phyloP scores from a whole-genome alignment of 2,888 invertebrate genomes.

The Catocala fraxini region DNA sequence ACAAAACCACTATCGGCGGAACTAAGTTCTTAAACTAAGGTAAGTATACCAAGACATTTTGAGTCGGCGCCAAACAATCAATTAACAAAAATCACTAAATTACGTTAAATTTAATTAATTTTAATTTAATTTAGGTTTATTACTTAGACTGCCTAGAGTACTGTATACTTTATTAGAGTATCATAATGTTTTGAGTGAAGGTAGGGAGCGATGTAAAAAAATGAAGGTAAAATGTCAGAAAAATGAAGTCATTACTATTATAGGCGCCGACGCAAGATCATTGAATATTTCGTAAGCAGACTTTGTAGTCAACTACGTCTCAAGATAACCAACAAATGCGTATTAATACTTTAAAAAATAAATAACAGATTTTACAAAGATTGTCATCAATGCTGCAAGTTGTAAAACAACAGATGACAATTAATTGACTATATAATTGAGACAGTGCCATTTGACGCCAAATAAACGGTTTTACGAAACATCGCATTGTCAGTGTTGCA shows the following conservation, averaged over 20 bases:
- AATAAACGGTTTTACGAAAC: slow-evolving; percentile 74
- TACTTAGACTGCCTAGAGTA: too few relatives aligned
- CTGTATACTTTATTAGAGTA: too few relatives aligned
- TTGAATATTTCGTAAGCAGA: slow-evolving; percentile 17
- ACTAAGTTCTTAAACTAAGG: too few relatives aligned
- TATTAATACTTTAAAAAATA: slow-evolving; percentile 4
- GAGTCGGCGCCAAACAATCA: too few relatives aligned
- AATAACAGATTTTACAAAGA: background rate
- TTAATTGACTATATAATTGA: slow-evolving; percentile 59
- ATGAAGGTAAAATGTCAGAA: slow-evolving; percentile 7
- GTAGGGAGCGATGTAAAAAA: background rate
- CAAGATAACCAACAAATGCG: slow-evolving; percentile 6
- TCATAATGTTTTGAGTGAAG: too few relatives aligned
- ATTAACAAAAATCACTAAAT: too few relatives aligned
- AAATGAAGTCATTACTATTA: slow-evolving; percentile 11
- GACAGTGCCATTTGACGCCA: slow-evolving; percentile 50
- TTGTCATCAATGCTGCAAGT: background rate
- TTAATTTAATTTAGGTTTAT: too few relatives aligned
- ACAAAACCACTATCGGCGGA: too few relatives aligned
- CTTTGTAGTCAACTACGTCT: background rate
- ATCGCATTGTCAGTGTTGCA: slow-evolving; percentile 72
- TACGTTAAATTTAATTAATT: too few relatives aligned
- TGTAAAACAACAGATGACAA: slow-evolving; percentile 33
- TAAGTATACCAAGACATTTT: too few relatives aligned
- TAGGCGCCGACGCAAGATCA: slow-evolving; percentile 9